Evolutionary conservation across 2,113 vertebrate genomes (phyloP).

Genomic region (Corvus hawaiiensis): DNA sequence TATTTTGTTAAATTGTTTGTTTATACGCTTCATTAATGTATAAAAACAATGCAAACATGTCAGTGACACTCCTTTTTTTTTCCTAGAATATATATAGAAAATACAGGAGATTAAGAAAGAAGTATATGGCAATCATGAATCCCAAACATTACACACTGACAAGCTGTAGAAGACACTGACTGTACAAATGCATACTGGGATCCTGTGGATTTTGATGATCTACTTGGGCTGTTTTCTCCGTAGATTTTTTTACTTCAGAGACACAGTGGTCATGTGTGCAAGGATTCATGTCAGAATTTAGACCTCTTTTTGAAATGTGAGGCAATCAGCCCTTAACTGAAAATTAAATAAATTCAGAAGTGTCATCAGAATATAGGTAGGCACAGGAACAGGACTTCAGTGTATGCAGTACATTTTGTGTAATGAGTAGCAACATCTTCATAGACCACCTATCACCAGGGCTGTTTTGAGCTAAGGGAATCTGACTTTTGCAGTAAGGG

Average conservation of each 20-base stretch:
- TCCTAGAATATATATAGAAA: not conserved
- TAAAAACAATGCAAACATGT: not conserved
- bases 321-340: not conserved
- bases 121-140: not conserved
- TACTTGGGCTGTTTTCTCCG: not conserved
- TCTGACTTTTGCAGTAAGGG: not conserved
- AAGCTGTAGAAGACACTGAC: not conserved
- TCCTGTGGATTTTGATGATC: not conserved
- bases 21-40: not conserved
- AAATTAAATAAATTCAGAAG: not conserved
- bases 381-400: not conserved
- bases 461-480: not conserved
- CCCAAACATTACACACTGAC: not conserved
- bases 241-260: not conserved
- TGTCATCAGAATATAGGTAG: not conserved
- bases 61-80: not conserved
- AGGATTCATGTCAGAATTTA: not conserved
- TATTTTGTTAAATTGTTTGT: not conserved
- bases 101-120: not conserved
- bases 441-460: not conserved
- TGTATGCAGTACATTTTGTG: not conserved
- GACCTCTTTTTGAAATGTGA: not conserved
- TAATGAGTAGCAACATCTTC: not conserved
- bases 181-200: not conserved
- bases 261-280: not conserved